Percentiles rank a stretch among this genome's conserved stretches.
Conservation (phyloP, 2,888 invertebrate genomes). For the Macrostomum cliftonense region DNA sequence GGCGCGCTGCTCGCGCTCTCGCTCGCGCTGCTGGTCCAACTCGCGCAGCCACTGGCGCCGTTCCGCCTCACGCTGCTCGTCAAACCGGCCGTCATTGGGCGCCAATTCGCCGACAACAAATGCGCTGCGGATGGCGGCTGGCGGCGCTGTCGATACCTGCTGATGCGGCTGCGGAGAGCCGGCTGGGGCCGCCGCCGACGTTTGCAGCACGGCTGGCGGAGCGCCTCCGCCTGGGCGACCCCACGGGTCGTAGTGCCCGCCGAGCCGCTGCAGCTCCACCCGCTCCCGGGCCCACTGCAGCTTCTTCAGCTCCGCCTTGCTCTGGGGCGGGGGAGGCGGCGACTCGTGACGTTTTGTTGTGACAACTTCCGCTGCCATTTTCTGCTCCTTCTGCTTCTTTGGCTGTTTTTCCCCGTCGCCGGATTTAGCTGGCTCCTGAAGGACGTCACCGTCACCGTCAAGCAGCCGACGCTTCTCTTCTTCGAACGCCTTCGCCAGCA, state of each 20-base stretch:
- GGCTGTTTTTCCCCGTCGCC: no score
- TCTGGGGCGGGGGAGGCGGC: conserved; percentile 5
- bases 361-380: no score
- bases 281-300: conserved; percentile 78
- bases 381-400: no score
- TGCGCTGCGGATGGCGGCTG: conserved; percentile 27
- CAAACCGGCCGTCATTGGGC: conserved; percentile 16
- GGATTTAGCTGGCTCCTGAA: no score
- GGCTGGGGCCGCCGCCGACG: neutral
- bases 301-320: conserved; percentile 59
- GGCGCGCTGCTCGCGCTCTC: conserved; percentile 23
- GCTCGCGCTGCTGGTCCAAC: conserved; percentile 35
- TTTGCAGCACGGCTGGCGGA: neutral
- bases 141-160: conserved; percentile 7
- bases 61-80: conserved; percentile 22
- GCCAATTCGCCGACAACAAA: conserved; percentile 22
- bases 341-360: no score
- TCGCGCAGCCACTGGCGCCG: conserved; percentile 30
- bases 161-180: neutral
- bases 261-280: conserved; percentile 44
- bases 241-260: conserved; percentile 47
- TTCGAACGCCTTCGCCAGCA: neutral
- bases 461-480: neutral
- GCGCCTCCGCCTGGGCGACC: conserved; percentile 44
- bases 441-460: no score